A percentile compares a stretch with the other conserved stretches of the same genome.
phyloP scores from a whole-genome alignment of 2,888 invertebrate genomes.

The Syritta pipiens region DNA sequence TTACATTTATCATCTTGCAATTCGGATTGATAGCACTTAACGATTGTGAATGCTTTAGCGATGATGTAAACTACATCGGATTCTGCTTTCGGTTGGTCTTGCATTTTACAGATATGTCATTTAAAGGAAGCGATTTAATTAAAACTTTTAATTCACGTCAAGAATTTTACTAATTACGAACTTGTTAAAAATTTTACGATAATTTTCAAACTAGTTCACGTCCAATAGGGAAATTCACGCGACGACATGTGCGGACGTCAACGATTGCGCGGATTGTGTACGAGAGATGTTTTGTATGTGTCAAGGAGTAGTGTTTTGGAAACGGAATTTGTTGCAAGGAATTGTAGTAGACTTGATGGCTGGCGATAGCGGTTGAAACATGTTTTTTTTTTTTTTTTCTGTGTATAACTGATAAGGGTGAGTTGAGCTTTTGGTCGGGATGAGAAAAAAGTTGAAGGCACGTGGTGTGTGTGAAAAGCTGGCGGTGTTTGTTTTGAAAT shows the following conservation, averaged over 20 bases:
- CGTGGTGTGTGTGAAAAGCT: too few relatives aligned
- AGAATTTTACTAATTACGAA: too few relatives aligned
- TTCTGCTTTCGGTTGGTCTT: constrained; percentile 18
- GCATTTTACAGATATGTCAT: constrained; percentile 45
- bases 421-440: not conserved
- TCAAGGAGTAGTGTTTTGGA: constrained; percentile 41
- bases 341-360: constrained; percentile 55
- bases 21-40: constrained; percentile 34
- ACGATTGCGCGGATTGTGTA: constrained; percentile 12
- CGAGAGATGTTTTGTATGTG: not conserved
- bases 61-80: constrained; percentile 45
- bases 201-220: constrained; percentile 16
- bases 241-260: constrained; percentile 10
- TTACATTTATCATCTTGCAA: constrained; percentile 39
- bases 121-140: not conserved
- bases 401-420: constrained; percentile 30
- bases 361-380: constrained; percentile 36
- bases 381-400: too few relatives aligned
- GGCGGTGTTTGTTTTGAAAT: too few relatives aligned
- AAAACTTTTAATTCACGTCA: not conserved
- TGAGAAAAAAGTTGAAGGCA: not conserved
- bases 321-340: constrained; percentile 54
- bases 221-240: not conserved
- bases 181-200: too few relatives aligned
- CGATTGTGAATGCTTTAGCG: constrained; percentile 34